phyloP scores from a whole-genome alignment of 2,888 invertebrate species.

The Coelopa pilipes region DNA sequence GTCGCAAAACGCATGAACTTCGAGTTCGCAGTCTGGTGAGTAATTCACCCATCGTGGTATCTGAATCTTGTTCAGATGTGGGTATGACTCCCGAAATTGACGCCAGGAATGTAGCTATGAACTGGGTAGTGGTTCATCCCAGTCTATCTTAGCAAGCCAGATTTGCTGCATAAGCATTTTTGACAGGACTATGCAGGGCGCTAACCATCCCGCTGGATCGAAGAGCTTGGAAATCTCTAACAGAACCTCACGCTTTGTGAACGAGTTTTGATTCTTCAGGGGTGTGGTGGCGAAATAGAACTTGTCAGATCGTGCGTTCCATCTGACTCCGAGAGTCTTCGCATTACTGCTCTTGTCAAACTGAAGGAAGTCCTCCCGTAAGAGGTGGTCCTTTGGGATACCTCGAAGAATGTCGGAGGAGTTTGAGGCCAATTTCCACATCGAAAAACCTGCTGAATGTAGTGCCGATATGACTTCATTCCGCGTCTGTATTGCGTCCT shows the following conservation, averaged over 20 bases:
- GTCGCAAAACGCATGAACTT: conserved; percentile 30
- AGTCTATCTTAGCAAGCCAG: conserved; percentile 5
- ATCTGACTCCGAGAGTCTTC: too few relatives aligned
- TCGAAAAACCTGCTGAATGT: conserved; percentile 24
- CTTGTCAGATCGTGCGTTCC: conserved; percentile 34
- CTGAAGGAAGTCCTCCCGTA: conserved; percentile 28
- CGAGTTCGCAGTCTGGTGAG: neutral
- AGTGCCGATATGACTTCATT: conserved; percentile 31
- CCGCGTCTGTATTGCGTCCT: conserved; percentile 23
- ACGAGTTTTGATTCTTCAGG: neutral
- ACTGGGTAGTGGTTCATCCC: neutral
- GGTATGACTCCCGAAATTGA: neutral
- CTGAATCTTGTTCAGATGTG: conserved; percentile 23
- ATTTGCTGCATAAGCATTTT: conserved; percentile 27
- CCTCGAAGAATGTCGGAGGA: conserved; percentile 4
- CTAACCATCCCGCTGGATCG: conserved; percentile 25
- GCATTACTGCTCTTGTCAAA: conserved; percentile 32
- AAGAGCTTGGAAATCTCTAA: conserved; percentile 18
- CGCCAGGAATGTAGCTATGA: neutral
- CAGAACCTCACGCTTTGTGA: conserved; percentile 34
- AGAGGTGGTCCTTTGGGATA: conserved; percentile 11
- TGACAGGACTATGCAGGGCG: conserved; percentile 7
- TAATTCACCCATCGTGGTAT: conserved; percentile 35
- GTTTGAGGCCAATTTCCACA: conserved; percentile 31
- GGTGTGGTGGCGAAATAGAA: conserved; percentile 26